A percentile compares a stretch with the other conserved stretches of the same genome.
Conservation (phyloP, 2,113 vertebrate species). For the Alouatta palliata region DNA sequence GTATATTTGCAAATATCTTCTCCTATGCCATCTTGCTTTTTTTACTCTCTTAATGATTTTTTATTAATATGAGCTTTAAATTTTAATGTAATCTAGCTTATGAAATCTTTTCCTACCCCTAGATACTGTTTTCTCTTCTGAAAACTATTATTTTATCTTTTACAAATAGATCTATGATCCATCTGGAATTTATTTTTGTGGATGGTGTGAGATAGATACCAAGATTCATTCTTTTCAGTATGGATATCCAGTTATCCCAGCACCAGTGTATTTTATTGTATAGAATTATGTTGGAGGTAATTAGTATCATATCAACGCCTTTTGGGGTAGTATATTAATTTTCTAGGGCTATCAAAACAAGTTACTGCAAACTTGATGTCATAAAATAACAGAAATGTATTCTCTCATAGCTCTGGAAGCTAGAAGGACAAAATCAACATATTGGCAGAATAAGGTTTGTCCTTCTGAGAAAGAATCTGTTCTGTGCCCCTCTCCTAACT, state of each 20-base stretch:
- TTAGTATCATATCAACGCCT: neutral
- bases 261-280: neutral
- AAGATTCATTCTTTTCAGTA: neutral
- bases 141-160: constrained; percentile 19
- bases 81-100: neutral
- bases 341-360: neutral
- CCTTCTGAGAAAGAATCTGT: neutral
- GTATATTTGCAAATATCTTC: neutral
- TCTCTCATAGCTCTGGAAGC: neutral
- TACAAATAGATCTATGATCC: neutral
- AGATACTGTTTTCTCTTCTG: neutral
- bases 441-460: neutral
- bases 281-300: neutral
- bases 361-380: neutral
- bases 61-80: neutral
- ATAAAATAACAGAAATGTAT: constrained; percentile 6
- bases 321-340: neutral
- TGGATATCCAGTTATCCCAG: neutral
- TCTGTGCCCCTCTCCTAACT: neutral
- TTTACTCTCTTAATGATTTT: neutral
- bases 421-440: neutral
- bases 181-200: neutral
- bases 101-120: neutral
- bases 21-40: neutral
- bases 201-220: neutral